A percentile compares a stretch with the other conserved stretches of the same genome.
These are phyloP conservation scores for Micrasema longulum DNA, from an alignment of 1,140 invertebrate genomes.

Conservation along the genomic window DNA sequence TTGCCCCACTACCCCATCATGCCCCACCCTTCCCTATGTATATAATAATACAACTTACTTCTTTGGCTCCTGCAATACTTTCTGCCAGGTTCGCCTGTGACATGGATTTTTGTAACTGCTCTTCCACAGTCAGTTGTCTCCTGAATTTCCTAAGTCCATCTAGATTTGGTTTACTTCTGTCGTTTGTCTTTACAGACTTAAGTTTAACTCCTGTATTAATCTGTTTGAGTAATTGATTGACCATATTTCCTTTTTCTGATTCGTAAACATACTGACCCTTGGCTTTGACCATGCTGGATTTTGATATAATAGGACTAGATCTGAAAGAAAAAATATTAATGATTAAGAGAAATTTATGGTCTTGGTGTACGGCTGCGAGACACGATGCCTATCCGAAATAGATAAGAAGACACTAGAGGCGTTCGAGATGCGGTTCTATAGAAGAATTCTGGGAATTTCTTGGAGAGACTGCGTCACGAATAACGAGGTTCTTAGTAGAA, in stretches of 20 bases:
- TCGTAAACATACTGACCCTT: slow-evolving; percentile 89
- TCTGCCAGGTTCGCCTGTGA: slow-evolving; percentile 71
- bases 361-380: no score
- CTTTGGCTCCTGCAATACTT: slow-evolving; percentile 54
- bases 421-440: no score
- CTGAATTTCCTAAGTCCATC: slow-evolving; percentile 88
- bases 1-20: no score
- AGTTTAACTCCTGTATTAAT: slow-evolving; percentile 84
- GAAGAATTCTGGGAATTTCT: no score
- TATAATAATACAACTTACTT: slow-evolving; percentile 57
- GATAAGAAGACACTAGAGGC: no score
- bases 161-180: slow-evolving; percentile 86
- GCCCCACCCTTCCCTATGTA: no score
- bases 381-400: no score
- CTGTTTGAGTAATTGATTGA: slow-evolving; percentile 86
- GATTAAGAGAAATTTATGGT: no score
- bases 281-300: slow-evolving; percentile 73
- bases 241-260: slow-evolving; percentile 82
- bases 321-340: slow-evolving; percentile 55
- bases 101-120: slow-evolving; percentile 84
- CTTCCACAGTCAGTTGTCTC: slow-evolving; percentile 88
- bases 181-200: slow-evolving; percentile 84
- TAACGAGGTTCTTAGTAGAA: no score
- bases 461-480: no score
- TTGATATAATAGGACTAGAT: slow-evolving; percentile 71